Evolutionary conservation across 2,888 invertebrate genomes (phyloP), one percentile per base, ranked within the genome.

Genomic region (Drosophila merina): DNA sequence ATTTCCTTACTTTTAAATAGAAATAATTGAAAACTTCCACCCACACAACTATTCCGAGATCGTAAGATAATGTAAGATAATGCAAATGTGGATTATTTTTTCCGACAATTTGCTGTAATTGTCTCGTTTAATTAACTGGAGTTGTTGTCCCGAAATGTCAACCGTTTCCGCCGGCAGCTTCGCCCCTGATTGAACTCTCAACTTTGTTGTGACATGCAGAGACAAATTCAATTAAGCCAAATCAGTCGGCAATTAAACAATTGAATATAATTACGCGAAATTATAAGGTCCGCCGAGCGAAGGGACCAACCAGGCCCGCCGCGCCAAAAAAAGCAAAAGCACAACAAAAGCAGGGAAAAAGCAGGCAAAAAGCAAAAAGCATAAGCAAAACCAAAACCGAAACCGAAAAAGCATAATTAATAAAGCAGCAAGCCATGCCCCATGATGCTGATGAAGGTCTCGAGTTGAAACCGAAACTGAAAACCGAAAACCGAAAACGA

Each of bases 201-300:
- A 66, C 63, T 38, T 45, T 66, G 66, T 62, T 62, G 40, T 62
- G 60, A 62, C 60, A 49, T 49, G 26, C 48, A 62, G 71, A 63
- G 80, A 77, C 60, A 68, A 51, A 57, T 52, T 78, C 63, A 67
- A 79, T 76, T 75, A 76, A 83, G 80, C 51, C 63, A 76, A 80
- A 77, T 86, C 86, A 80, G 75, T 48, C 64, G 69, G 60, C 78
- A 63, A 75, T 80, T 84, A 86, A 84, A 80, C 80, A 80, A 80
- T 80, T 80, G 87, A 84, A 68, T 55, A 58, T 86, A 86, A 80
- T 86, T 84, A 80, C 52, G 74, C 72, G 59, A 80, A 80, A 86
- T 55, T 68, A 66, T 66, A 40, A 14, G 56, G n/a, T 3, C 12
- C 12, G 31, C 1, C 3, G 28, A 12, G 20, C 30, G 54, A 55